Evolutionary conservation across 30 jellyfish, hydroid and myxozoan genomes (phyloP).

Genomic region (Catostylus mosaicus): DNA sequence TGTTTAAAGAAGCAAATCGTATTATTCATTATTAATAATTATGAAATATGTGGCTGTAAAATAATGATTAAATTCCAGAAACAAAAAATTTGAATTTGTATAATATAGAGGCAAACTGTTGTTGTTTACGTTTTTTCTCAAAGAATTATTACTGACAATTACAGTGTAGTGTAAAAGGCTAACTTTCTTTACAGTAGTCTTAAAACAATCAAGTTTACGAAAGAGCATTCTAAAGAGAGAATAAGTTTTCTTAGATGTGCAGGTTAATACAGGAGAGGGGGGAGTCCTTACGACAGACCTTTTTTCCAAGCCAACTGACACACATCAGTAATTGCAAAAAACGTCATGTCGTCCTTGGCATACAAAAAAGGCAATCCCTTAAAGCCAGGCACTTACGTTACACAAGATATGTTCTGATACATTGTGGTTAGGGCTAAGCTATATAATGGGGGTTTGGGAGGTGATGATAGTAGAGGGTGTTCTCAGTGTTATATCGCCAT

Average conservation of each 20-base stretch:
- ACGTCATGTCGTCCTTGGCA: neutral
- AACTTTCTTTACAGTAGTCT: conserved; percentile 8
- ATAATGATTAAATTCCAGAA: no score
- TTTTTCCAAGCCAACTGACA: neutral
- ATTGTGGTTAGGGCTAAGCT: conserved; percentile 7
- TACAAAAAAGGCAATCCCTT: neutral
- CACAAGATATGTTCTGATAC: neutral
- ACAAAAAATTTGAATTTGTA: no score
- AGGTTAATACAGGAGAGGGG: no score
- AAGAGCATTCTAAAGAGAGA: neutral
- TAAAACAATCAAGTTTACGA: conserved; percentile 15
- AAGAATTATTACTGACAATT: no score
- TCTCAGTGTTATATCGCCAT: neutral
- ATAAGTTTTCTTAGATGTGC: conserved; percentile 16
- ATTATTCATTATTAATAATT: no score
- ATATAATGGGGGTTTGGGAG: neutral
- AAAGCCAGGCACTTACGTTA: neutral
- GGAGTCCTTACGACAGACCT: no score
- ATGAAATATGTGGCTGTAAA: no score
- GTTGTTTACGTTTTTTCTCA: no score
- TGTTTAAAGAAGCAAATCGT: no score
- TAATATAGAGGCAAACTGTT: no score
- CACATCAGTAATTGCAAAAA: neutral
- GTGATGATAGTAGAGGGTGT: neutral
- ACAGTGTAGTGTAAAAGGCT: conserved; percentile 34